phyloP scores from a whole-genome alignment of 2,888 invertebrate species.

The Chaitophorus viminalis region DNA sequence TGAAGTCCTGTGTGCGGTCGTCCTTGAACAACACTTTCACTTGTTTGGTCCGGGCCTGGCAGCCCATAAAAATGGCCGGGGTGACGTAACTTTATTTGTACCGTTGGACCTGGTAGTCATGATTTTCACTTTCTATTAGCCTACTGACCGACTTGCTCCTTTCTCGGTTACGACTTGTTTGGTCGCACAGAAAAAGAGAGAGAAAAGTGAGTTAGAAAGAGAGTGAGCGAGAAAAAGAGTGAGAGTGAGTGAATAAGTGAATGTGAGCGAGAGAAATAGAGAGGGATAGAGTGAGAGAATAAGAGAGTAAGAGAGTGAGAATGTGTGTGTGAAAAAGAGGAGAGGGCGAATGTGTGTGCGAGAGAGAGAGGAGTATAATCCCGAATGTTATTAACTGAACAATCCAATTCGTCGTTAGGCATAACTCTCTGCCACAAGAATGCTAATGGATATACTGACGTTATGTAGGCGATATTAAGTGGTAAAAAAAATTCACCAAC shows the following conservation, averaged over 20 bases:
- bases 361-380: constrained; percentile 29
- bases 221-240: background rate
- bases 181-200: constrained; percentile 30
- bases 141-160: constrained; percentile 62
- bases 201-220: constrained; percentile 33
- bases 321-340: background rate
- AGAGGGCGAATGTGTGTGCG: background rate
- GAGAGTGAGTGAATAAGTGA: background rate
- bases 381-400: constrained; percentile 41
- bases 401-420: constrained; percentile 29
- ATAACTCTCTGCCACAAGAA: constrained; percentile 33
- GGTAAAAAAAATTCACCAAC: background rate
- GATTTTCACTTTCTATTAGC: constrained; percentile 62
- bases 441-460: background rate
- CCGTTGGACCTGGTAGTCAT: constrained; percentile 61
- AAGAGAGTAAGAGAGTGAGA: background rate
- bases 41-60: constrained; percentile 59
- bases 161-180: constrained; percentile 59
- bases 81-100: constrained; percentile 60
- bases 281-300: background rate
- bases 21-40: constrained; percentile 62
- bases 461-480: constrained; percentile 13
- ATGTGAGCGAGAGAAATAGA: background rate
- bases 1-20: constrained; percentile 57
- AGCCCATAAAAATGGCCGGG: constrained; percentile 60